Evolutionary conservation across 2,888 invertebrate species (phyloP).

Genomic region (Odontothrips loti): DNA sequence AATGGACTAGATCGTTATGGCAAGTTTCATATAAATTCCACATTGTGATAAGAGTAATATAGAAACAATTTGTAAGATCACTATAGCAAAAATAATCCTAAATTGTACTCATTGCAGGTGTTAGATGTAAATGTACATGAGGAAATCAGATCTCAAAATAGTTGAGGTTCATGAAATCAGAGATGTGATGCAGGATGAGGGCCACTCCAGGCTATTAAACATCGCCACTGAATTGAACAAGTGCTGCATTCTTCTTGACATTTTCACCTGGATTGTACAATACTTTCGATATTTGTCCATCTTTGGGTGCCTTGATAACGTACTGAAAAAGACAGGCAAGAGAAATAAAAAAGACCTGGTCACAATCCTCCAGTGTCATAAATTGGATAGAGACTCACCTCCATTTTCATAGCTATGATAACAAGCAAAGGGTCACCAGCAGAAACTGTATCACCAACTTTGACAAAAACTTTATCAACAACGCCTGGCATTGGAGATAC

Average conservation of each 20-base stretch:
- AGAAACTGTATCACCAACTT: slow-evolving; percentile 72
- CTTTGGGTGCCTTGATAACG: slow-evolving; percentile 76
- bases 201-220: neutral
- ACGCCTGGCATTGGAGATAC: slow-evolving; percentile 95
- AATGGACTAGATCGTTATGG: no score
- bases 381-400: slow-evolving; percentile 51
- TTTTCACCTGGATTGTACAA: slow-evolving; percentile 72
- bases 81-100: neutral
- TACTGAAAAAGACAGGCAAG: slow-evolving; percentile 53
- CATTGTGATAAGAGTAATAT: no score
- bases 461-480: slow-evolving; percentile 83
- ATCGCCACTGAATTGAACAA: slow-evolving; percentile 43
- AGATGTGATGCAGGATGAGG: no score
- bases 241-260: slow-evolving; percentile 65
- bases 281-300: slow-evolving; percentile 71
- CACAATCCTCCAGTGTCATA: neutral
- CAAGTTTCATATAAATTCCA: no score
- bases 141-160: neutral
- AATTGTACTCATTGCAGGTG: no score
- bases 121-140: neutral
- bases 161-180: no score
- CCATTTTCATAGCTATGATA: slow-evolving; percentile 99
- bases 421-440: slow-evolving; percentile 88
- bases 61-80: neutral
- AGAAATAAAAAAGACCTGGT: slow-evolving; percentile 29